Evolutionary conservation across 1,140 invertebrate genomes (phyloP).

Genomic region (Ridgeia piscesae): DNA sequence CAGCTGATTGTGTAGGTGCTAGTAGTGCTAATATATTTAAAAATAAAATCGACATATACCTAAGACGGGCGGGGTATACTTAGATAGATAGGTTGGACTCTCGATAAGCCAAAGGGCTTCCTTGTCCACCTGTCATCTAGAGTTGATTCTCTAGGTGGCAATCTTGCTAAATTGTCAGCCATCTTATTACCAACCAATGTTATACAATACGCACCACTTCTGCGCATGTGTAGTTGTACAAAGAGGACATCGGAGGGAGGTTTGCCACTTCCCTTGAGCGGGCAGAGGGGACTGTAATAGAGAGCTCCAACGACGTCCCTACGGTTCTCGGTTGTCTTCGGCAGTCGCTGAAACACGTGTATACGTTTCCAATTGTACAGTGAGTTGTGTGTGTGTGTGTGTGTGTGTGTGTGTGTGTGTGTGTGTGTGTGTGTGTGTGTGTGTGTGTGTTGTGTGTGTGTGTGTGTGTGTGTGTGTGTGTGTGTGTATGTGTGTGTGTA

Average conservation of each 20-base stretch:
- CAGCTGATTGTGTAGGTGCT: too few species aligned
- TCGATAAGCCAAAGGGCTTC: too few species aligned
- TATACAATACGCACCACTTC: conserved; percentile 13
- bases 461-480: background rate
- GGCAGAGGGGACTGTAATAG: conserved; percentile 3
- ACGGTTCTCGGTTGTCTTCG: background rate
- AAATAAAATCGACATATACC: too few species aligned
- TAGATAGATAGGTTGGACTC: too few species aligned
- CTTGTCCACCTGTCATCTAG: too few species aligned
- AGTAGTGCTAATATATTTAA: too few species aligned
- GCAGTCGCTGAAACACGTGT: background rate
- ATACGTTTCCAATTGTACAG: background rate
- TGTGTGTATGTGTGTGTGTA: too few species aligned
- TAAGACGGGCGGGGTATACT: too few species aligned
- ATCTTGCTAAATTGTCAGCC: too few species aligned
- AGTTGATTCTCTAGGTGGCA: too few species aligned
- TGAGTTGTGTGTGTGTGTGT: background rate
- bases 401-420: background rate
- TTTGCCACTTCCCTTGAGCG: background rate
- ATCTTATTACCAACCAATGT: background rate
- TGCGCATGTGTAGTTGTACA: conserved; percentile 3
- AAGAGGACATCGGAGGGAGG: background rate
- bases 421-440: background rate
- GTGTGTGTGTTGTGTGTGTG: background rate
- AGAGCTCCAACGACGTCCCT: background rate